Base-by-base conservation (phyloP, 1,140 invertebrate species). In the Lepidurus arcticus region DNA sequence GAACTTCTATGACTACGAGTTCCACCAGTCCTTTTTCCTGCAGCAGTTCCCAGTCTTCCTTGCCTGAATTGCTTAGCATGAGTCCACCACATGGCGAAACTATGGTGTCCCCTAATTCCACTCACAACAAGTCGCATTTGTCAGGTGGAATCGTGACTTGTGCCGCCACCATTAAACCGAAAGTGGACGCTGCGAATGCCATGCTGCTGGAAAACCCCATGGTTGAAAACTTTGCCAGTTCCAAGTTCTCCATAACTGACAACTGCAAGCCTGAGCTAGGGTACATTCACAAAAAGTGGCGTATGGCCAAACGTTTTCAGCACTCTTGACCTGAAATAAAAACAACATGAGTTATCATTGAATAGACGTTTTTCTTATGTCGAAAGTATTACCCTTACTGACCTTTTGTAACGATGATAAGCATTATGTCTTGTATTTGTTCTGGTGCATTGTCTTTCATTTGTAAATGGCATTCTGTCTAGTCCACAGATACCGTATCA, bases 111-210 rank as follows among this genome's bases (percentile, higher is more conserved):
- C 53, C 53, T 13, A 65, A 21, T 65, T 65, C 53, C 16, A 16
- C 53, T 65, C 53, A 65, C 53, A 65, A 65, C 53, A 13, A 65
- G n/a, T 65, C 53, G 7, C 53, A 65, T 21, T n/a, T 65, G n/a
- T 65, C 53, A 7, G 53, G 53, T 65, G 53, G 53, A 16, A 65
- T 9, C 21, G 53, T 65, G 16, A 65, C 53, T 21, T 65, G 53
- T 16, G n/a, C 53, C 16, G 53, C 53, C 21, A 21, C 16, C 4
- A 16, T 16, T 9, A 65, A 65, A 1, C 21, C 53, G 3, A 7
- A 7, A 65, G 53, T 65, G 16, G 21, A 7, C 21, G 53, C 53
- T 13, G 53, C 53, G 7, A 65, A 65, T 65, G 53, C 53, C 6
- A 65, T 65, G 53, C 21, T 65, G 21, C 10, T 47, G 7, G 53